Conservation (phyloP, 2,888 invertebrate species). For the Nycteola revayana region DNA sequence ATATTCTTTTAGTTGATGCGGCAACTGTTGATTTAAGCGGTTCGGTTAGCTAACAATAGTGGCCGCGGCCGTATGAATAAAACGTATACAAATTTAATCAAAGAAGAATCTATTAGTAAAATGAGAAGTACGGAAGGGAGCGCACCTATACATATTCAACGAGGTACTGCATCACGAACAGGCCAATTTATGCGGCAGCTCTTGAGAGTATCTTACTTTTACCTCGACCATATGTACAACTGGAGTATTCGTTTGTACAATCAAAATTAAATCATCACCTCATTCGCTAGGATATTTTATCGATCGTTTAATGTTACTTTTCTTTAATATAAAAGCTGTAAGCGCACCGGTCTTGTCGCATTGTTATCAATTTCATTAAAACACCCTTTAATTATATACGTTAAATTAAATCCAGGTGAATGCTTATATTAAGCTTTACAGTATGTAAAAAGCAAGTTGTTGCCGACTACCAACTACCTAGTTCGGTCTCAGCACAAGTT, state of each 20-base stretch:
- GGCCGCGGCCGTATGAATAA: conserved; percentile 73
- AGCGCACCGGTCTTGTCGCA: background rate
- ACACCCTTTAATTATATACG: conserved; percentile 17
- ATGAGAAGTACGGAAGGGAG: conserved; percentile 82
- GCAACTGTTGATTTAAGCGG: conserved; percentile 64
- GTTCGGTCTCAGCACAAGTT: conserved; percentile 55
- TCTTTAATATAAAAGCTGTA: too few species aligned
- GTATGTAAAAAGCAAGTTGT: conserved; percentile 22
- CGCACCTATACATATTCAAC: conserved; percentile 82
- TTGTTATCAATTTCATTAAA: conserved; percentile 27
- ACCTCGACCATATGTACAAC: conserved; percentile 77
- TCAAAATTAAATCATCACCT: conserved; percentile 74
- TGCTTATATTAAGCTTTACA: conserved; percentile 26
- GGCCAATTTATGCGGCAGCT: conserved; percentile 77
- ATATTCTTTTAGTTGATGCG: conserved; percentile 33
- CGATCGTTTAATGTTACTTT: too few species aligned
- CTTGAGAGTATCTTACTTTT: conserved; percentile 76
- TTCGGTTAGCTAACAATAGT: conserved; percentile 69
- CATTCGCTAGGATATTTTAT: too few species aligned
- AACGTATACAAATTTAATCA: conserved; percentile 82
- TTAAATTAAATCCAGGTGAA: conserved; percentile 31
- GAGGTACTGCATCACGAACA: conserved; percentile 80
- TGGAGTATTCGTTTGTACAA: conserved; percentile 70
- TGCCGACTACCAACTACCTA: conserved; percentile 41
- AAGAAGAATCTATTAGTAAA: conserved; percentile 82